Evolutionary conservation across 2,888 invertebrate species (phyloP).

Genomic region (Tenthredo scrophulariae): DNA sequence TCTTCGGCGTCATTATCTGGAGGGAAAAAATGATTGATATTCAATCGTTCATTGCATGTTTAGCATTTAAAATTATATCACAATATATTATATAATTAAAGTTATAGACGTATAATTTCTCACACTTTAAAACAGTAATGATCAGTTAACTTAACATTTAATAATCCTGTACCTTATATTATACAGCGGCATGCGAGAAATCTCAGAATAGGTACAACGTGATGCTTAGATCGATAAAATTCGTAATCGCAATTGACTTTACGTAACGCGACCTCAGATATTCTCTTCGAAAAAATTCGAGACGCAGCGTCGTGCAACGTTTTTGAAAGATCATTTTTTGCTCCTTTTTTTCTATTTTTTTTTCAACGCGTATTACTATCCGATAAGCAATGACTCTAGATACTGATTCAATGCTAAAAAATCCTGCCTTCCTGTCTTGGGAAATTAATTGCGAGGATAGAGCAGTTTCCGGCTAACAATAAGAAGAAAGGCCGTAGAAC

Average conservation of each 20-base stretch:
- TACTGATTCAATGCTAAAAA: neutral
- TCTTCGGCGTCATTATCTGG: neutral
- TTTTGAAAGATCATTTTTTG: neutral
- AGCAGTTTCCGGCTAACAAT: neutral
- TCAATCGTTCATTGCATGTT: neutral
- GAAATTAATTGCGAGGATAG: constrained; percentile 12
- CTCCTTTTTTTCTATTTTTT: neutral
- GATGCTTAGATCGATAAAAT: neutral
- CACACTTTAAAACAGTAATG: constrained; percentile 30
- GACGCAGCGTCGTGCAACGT: neutral
- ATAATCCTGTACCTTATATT: neutral
- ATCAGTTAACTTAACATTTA: constrained; percentile 29
- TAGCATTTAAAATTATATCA: neutral
- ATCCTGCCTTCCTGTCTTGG: neutral
- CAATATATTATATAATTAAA: constrained; percentile 17
- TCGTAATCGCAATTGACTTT: neutral
- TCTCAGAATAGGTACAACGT: neutral
- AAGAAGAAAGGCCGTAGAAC: neutral
- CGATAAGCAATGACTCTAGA: neutral
- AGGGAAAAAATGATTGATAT: neutral
- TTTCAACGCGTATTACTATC: neutral
- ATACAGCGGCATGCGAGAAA: constrained; percentile 2
- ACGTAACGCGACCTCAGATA: neutral
- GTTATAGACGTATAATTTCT: neutral
- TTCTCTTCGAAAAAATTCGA: neutral